phyloP scores from a whole-genome alignment of 2,888 invertebrate genomes.

The Mesopsocus fuscifrons region DNA sequence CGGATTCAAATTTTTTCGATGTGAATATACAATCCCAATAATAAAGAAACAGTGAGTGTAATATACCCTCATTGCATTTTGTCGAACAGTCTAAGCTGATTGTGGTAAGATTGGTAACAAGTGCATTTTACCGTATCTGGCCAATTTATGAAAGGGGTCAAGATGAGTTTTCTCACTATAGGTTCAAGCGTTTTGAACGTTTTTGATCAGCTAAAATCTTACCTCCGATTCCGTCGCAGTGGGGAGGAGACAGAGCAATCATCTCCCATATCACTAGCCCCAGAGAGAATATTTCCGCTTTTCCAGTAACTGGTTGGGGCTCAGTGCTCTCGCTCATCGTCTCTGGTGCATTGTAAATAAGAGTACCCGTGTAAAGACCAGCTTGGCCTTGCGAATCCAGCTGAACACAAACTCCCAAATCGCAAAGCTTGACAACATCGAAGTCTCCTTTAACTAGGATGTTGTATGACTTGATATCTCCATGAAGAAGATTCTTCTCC shows the following conservation, averaged over 20 bases:
- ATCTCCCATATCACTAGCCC: conserved; percentile 69
- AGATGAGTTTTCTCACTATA: conserved; percentile 15
- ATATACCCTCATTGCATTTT: no score
- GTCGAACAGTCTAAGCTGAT: no score
- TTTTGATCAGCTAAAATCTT: not conserved
- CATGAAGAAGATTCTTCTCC: conserved; percentile 49
- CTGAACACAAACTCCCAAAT: conserved; percentile 65
- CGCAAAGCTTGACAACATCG: conserved; percentile 56
- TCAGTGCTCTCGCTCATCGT: no score
- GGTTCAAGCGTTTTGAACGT: conserved; percentile 18
- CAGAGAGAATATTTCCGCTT: conserved; percentile 63
- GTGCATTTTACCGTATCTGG: no score
- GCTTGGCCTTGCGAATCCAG: conserved; percentile 39
- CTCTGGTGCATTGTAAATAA: conserved; percentile 63
- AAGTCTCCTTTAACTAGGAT: conserved; percentile 54
- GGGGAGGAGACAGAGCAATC: conserved; percentile 51
- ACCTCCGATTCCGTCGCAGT: conserved; percentile 23
- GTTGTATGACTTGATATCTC: conserved; percentile 71
- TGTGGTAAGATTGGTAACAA: no score
- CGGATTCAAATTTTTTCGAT: no score
- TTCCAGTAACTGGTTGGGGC: conserved; percentile 36
- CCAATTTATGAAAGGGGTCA: no score
- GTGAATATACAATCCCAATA: no score
- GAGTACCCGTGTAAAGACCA: conserved; percentile 48
- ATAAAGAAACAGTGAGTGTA: no score